These are phyloP conservation scores for Coleophora flavipennella DNA, from an alignment of 2,888 invertebrate species.

Conservation along the genomic window DNA sequence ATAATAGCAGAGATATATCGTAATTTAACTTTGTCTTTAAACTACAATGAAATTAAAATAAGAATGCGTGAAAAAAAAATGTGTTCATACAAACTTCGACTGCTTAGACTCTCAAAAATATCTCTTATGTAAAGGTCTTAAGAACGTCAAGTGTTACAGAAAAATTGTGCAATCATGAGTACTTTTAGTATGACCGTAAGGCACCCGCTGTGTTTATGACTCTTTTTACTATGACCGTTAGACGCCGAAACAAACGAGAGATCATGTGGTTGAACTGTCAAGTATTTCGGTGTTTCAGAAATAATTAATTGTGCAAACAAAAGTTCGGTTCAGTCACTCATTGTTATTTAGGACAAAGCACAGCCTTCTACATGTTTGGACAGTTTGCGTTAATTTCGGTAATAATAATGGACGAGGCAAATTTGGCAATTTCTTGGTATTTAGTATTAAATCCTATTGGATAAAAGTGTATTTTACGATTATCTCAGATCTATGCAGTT, in stretches of 20 bases:
- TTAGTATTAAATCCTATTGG: too few species aligned
- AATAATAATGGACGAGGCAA: conserved; percentile 37
- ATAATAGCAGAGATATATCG: conserved; percentile 34
- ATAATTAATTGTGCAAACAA: conserved; percentile 66
- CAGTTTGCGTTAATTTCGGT: conserved; percentile 62
- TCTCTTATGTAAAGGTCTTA: too few species aligned
- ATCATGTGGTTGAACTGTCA: conserved; percentile 36
- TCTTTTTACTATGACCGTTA: conserved; percentile 40
- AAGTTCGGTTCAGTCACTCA: conserved; percentile 32
- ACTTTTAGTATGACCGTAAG: conserved; percentile 30
- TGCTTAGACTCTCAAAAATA: not conserved
- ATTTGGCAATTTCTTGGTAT: conserved; percentile 10
- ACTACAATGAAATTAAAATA: conserved; percentile 26
- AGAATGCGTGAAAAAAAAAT: conserved; percentile 47
- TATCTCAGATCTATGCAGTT: too few species aligned
- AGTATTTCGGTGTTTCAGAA: conserved; percentile 45
- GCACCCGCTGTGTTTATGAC: conserved; percentile 35
- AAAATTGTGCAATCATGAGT: conserved; percentile 15
- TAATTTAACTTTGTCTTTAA: conserved; percentile 41
- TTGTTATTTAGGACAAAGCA: conserved; percentile 52
- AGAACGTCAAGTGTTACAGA: too few species aligned
- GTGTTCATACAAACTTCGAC: not conserved
- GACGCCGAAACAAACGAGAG: conserved; percentile 49
- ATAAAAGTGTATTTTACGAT: too few species aligned
- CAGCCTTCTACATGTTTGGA: conserved; percentile 50